Conservation (phyloP, 2,888 invertebrate species). For the Alentia gelatinosa region DNA sequence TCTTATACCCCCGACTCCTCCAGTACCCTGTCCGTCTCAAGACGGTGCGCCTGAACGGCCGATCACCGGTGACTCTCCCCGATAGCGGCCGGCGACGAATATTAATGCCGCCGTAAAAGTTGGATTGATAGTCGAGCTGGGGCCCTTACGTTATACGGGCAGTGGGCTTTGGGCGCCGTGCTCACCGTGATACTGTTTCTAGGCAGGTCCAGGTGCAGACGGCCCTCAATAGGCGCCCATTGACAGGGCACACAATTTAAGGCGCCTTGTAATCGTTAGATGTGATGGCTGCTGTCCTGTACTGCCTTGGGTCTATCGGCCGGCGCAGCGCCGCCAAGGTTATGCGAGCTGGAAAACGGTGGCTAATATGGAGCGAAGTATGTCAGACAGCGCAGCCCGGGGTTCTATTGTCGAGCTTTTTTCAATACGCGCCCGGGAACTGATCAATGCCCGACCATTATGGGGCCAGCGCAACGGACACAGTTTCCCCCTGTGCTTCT, state of each 20-base stretch:
- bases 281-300: not conserved
- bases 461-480: not conserved
- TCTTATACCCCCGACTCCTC: not conserved
- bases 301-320: not conserved
- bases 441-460: slow-evolving; percentile 20
- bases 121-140: slow-evolving; percentile 35
- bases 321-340: not conserved
- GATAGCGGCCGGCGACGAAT: slow-evolving; percentile 1
- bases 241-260: not conserved
- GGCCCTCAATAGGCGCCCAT: not conserved
- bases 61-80: not conserved
- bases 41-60: not conserved
- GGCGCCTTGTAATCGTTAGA: not conserved
- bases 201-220: not conserved
- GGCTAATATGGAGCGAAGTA: slow-evolving; percentile 27
- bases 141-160: slow-evolving; percentile 24
- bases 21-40: not conserved
- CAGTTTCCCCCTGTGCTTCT: slow-evolving; percentile 31
- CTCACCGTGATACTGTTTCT: not conserved
- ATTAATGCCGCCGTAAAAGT: slow-evolving; percentile 19
- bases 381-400: not conserved
- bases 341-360: not conserved
- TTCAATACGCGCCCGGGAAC: not conserved
- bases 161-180: not conserved
- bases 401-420: not conserved